Percentiles rank a stretch among this genome's conserved stretches.
These are phyloP conservation scores for Melanotaenia parkinsoni DNA, from an alignment of 2,797 vertebrate genomes.

Conservation along the genomic window DNA sequence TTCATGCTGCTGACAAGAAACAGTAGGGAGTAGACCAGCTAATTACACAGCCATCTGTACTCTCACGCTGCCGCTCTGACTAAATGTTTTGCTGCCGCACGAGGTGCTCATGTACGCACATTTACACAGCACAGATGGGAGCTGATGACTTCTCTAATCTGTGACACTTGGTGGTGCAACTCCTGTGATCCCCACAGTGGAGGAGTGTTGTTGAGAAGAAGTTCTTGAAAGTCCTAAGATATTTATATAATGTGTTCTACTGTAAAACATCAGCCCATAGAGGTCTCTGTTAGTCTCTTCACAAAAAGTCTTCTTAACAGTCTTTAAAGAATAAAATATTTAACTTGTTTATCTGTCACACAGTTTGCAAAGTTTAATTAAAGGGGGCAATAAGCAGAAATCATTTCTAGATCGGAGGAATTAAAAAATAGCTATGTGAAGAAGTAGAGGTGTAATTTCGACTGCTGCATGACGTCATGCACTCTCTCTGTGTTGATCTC, in stretches of 20 bases:
- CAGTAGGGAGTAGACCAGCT: slow-evolving; percentile 56
- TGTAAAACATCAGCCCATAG: slow-evolving; percentile 1
- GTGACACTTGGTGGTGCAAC: slow-evolving; percentile 59
- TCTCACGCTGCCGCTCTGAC: slow-evolving; percentile 51
- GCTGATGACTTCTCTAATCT: slow-evolving; percentile 65
- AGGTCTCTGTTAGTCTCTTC: neutral
- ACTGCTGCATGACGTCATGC: too few species aligned
- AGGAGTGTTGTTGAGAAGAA: neutral
- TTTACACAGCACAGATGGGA: slow-evolving; percentile 68
- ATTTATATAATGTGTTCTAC: neutral
- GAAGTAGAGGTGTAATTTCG: too few species aligned
- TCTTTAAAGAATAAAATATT: neutral
- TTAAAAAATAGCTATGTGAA: too few species aligned
- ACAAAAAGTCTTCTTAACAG: neutral
- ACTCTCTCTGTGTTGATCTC: too few species aligned
- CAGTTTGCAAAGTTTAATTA: neutral
- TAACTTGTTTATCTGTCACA: neutral
- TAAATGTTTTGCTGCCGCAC: slow-evolving; percentile 65
- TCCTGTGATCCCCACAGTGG: slow-evolving; percentile 21
- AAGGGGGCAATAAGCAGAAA: neutral
- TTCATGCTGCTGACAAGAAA: slow-evolving; percentile 40
- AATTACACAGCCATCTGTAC: slow-evolving; percentile 81
- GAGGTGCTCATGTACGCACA: slow-evolving; percentile 49
- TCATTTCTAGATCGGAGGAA: too few species aligned
- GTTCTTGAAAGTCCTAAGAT: slow-evolving; percentile 16